Conservation (phyloP, 1,140 invertebrate genomes). For the Rhagoletis zephyria region DNA sequence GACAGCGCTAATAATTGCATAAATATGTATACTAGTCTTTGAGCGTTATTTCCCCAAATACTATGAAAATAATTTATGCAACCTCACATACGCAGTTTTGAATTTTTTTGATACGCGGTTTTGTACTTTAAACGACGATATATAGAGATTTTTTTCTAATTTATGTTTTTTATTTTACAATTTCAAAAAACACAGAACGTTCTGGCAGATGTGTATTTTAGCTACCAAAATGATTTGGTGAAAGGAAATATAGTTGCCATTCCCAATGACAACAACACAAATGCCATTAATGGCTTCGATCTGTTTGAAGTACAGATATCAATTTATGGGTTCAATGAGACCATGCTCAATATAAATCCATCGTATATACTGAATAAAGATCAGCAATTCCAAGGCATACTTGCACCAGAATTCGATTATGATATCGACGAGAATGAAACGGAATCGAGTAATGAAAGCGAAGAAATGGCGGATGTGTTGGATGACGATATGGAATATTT, state of each 20-base stretch:
- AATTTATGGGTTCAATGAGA: slow-evolving; percentile 65
- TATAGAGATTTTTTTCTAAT: not conserved
- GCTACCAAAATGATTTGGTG: slow-evolving; percentile 62
- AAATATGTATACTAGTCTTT: too few species aligned
- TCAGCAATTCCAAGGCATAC: slow-evolving; percentile 61
- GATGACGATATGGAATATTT: slow-evolving; percentile 38
- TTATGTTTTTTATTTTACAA: not conserved
- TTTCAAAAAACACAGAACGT: slow-evolving; percentile 61
- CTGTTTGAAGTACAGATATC: slow-evolving; percentile 65
- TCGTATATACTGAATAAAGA: slow-evolving; percentile 62
- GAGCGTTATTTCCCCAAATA: too few species aligned
- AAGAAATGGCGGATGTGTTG: not conserved
- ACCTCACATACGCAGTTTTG: too few species aligned
- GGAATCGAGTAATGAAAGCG: slow-evolving; percentile 40
- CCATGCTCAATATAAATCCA: slow-evolving; percentile 58
- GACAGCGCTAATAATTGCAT: too few species aligned
- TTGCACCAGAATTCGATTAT: slow-evolving; percentile 55
- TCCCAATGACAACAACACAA: slow-evolving; percentile 48
- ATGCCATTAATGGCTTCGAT: not conserved
- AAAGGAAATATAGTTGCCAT: slow-evolving; percentile 60
- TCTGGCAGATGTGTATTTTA: slow-evolving; percentile 67
- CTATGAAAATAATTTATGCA: too few species aligned
- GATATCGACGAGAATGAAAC: slow-evolving; percentile 47
- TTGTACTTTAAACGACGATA: too few species aligned
- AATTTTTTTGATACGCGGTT: too few species aligned